Evolutionary conservation across 1,140 invertebrate genomes (phyloP), one percentile per base, ranked within the genome.

Genomic region (Ladona fulva): DNA sequence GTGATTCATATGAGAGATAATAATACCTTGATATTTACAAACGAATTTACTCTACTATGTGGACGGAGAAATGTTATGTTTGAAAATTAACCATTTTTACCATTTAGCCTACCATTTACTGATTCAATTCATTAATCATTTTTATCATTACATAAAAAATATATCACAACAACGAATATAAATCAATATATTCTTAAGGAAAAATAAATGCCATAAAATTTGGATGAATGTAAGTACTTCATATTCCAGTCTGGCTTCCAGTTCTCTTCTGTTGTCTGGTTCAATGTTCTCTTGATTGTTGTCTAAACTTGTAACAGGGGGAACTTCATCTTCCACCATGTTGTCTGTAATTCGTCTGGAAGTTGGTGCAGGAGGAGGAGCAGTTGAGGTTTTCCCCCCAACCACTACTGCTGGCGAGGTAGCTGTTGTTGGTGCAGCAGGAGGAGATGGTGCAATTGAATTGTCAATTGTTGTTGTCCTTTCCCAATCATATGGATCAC

Each of bases 401-500:
- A 80, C 80, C 24, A 83, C 81, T 24, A 84, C 80, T 19, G 85
- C 82, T 37, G 84, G 83, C 1, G 84, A 82, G 0, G 85, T 84
- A 52, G 83, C 83, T 19, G 80, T 82, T 77, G 82, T 83, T 76
- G 84, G 83, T 76, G 83, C 83, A 24, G 80, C 81, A 10, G 82
- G 81, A 37, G 83, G 80, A 76, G 83, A 82, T 77, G 81, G 82
- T 74, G 80, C 81, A 78, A 86, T 84, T 84, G 86, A n/a, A 85
- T 85, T 76, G 85, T 84, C 76, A 82, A 81, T 80, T 5, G 80
- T 80, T 10, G 84, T 81, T 8, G 89, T 86, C 85, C 95, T 94
- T 87, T 99, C 97, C 97, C 97, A 99, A 85, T 99, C 97, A 84
- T 93, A 99, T 0, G 95, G 94, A 87, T 99, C 97, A 0, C 89